These are phyloP conservation scores for Emydura subglobosa DNA, from an alignment of 2,113 vertebrate species.

Conservation along the genomic window DNA sequence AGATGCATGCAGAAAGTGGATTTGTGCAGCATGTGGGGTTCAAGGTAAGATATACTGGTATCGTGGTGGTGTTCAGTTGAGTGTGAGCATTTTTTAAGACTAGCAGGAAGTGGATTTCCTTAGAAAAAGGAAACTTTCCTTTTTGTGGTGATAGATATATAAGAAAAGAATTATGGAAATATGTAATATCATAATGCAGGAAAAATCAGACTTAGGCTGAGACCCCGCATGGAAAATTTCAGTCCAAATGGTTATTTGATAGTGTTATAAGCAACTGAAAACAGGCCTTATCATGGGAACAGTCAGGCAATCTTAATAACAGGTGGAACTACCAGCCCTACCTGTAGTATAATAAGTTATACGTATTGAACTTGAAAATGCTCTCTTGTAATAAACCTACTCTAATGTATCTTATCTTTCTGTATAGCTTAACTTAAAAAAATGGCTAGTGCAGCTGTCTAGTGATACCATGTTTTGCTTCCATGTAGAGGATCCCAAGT, in stretches of 20 bases:
- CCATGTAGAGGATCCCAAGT: accelerated
- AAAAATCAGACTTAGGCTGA: neutral
- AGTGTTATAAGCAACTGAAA: neutral
- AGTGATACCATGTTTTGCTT: neutral
- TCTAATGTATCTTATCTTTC: neutral
- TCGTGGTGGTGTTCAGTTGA: neutral
- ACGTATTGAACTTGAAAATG: neutral
- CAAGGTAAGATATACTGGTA: conserved; percentile 85
- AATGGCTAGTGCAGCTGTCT: neutral
- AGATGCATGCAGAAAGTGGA: conserved; percentile 90
- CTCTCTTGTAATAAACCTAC: neutral
- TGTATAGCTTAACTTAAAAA: neutral
- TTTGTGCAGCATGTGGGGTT: conserved; percentile 90
- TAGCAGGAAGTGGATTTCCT: neutral
- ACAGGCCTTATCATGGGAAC: neutral
- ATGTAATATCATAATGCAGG: neutral
- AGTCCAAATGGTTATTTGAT: neutral
- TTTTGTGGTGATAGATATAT: neutral
- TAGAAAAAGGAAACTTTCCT: neutral
- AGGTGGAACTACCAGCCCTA: neutral
- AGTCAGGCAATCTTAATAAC: neutral
- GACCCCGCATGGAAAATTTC: neutral
- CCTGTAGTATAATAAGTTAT: accelerated
- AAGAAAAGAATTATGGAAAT: neutral
- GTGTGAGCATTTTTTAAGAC: neutral